Evolutionary conservation across 2,113 vertebrate genomes (phyloP).

Genomic region (Pelobates fuscus): DNA sequence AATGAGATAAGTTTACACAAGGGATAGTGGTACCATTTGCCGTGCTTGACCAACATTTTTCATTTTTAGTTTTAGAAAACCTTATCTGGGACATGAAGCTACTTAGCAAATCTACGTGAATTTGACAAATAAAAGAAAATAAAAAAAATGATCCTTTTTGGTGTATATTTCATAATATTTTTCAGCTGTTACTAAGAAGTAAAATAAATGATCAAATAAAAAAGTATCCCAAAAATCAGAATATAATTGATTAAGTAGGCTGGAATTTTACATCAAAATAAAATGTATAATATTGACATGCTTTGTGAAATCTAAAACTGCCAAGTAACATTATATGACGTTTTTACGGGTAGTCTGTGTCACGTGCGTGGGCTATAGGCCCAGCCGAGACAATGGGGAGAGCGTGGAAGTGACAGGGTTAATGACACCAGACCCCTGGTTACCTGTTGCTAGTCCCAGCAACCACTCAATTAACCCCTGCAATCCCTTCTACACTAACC

Average conservation of each 20-base stretch:
- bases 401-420: no score
- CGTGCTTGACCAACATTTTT: conserved; percentile 21
- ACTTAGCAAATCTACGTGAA: conserved; percentile 53
- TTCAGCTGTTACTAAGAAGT: conserved; percentile 59
- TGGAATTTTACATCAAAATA: not conserved
- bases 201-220: not conserved
- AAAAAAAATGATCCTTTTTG: conserved; percentile 43
- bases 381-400: no score
- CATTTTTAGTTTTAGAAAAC: conserved; percentile 48
- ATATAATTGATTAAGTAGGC: not conserved
- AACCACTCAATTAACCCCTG: no score
- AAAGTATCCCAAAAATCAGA: no score
- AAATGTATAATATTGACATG: not conserved
- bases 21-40: conserved; percentile 30
- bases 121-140: conserved; percentile 46
- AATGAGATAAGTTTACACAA: conserved; percentile 41
- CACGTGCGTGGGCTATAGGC: no score
- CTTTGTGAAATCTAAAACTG: not conserved
- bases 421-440: no score
- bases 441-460: no score
- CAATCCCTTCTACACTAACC: no score
- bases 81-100: conserved; percentile 42
- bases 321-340: not conserved
- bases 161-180: conserved; percentile 56
- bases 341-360: no score